phyloP scores from a whole-genome alignment of 2,797 vertebrate species.

The Podargus strigoides region DNA sequence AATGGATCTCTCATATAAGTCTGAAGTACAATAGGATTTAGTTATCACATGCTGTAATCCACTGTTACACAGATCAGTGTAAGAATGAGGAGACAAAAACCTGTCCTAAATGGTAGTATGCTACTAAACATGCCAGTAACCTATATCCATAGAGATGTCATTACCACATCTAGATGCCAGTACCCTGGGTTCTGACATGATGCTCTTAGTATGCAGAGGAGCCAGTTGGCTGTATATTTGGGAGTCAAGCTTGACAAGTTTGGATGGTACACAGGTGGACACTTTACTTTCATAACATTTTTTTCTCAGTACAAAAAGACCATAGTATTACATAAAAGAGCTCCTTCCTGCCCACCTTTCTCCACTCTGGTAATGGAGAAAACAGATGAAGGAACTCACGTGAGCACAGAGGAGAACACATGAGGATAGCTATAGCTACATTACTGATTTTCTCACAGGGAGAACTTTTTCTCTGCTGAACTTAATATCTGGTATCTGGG shows the following conservation, averaged over 20 bases:
- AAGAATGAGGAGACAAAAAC: neutral
- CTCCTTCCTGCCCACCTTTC: neutral
- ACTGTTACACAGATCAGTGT: neutral
- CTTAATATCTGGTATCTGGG: neutral
- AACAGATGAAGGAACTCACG: neutral
- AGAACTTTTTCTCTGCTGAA: neutral
- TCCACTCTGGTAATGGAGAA: neutral
- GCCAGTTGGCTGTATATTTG: slow-evolving; percentile 29
- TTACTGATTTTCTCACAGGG: neutral
- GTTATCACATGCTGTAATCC: neutral
- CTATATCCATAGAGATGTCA: slow-evolving; percentile 3
- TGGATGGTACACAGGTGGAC: neutral
- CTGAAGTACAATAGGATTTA: neutral
- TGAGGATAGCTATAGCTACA: neutral
- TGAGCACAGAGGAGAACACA: neutral
- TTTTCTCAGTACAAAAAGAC: neutral
- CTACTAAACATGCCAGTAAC: neutral
- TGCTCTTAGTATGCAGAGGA: neutral
- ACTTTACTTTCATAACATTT: neutral
- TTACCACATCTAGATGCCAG: slow-evolving; percentile 34
- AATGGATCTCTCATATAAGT: neutral
- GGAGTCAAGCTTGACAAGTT: neutral
- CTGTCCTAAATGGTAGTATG: neutral
- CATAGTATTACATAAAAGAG: neutral
- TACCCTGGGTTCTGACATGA: slow-evolving; percentile 23